Base-by-base conservation (phyloP, 2,113 vertebrate genomes). In the Pelvicachromis taeniatus region DNA sequence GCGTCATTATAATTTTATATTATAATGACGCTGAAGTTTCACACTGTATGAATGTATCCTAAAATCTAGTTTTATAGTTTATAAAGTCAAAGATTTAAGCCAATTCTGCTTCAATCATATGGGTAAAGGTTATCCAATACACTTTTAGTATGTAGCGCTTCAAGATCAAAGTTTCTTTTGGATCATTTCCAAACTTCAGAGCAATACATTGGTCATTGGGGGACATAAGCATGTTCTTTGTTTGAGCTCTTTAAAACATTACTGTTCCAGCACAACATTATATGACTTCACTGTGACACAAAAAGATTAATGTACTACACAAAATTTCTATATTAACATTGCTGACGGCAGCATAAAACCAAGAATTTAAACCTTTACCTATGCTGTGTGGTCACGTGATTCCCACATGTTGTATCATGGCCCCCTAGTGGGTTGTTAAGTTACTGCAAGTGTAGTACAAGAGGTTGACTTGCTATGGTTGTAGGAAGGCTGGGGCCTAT, bases 151-250 rank as follows among this genome's bases (percentile, higher is more conserved):
- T 35, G 0, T n/a, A 63, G 1, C n/a, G 59, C 59, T 63, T 63
- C 19, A 38, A 63, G 19, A 17, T 38, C 33, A 63, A 63, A 38
- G 33, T 38, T 63, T 21, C 33, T 17, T n/a, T 38, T n/a, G 10
- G 17, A 7, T 63, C 59, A 38, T 38, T 31, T 63, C 6, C 59
- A 38, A 63, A 63, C 19, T 63, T 63, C 19, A 4, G 19, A 63
- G 10, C 10, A 38, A 63, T 63, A 21, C 38, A 38, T 63, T 63
- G 21, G 33, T 63, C 38, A 38, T 63, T 3, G 1, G 31, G 19
- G 33, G 0, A 1, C 59, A 63, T 63, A 38, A 21, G 33, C 59
- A 8, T 0, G 0, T 13, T 38, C 33, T 17, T 38, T 63, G 59
- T 63, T 63, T 63, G 33, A 38, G 33, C 33, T 63, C 19, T 38